Percentiles rank a stretch among this genome's conserved stretches.
Evolutionary conservation across 2,888 invertebrate species (phyloP).

Genomic region (Aspidiotus destructor): DNA sequence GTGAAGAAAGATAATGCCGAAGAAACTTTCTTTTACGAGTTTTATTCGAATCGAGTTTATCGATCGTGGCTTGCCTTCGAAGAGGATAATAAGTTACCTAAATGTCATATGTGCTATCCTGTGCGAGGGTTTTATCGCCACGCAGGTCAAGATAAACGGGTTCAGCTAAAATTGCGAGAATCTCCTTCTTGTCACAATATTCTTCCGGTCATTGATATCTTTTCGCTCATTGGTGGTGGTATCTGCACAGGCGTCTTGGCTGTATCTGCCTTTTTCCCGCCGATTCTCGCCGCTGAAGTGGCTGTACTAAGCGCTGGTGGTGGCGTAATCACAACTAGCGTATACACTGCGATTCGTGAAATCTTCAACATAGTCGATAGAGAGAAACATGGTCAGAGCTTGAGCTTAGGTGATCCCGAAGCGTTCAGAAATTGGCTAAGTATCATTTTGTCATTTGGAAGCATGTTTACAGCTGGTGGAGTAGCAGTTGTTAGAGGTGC

Average conservation of each 20-base stretch:
- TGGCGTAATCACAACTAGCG: not conserved
- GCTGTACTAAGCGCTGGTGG: not conserved
- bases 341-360: not conserved
- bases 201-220: not conserved
- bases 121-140: not conserved
- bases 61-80: not conserved
- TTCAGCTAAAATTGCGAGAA: not conserved
- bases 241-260: not conserved
- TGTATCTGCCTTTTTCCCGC: not conserved
- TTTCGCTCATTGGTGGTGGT: not conserved
- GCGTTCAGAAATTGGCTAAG: not conserved
- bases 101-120: conserved; percentile 3
- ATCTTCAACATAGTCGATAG: not conserved
- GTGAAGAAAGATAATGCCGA: not conserved
- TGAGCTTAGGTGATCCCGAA: not conserved
- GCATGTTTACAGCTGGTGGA: not conserved
- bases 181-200: not conserved
- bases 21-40: not conserved
- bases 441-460: not conserved
- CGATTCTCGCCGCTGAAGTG: not conserved
- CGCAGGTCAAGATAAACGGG: not conserved
- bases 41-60: not conserved
- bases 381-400: not conserved
- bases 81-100: conserved; percentile 2
- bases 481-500: not conserved